Evolutionary conservation across 2,113 vertebrate species (phyloP).

Genomic region (Callipepla squamata): DNA sequence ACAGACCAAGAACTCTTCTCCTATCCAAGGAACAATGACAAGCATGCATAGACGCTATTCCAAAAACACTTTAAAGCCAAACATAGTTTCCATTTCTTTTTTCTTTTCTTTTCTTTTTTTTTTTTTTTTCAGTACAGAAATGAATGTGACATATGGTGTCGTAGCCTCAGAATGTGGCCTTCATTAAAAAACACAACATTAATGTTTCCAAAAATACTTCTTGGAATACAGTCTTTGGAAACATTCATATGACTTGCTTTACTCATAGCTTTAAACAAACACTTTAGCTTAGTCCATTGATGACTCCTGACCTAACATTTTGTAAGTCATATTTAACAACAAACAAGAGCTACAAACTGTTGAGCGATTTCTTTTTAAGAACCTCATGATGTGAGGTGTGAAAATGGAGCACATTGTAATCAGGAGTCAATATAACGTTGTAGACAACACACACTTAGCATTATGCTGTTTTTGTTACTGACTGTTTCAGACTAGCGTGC

Average conservation of each 20-base stretch:
- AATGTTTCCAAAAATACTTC: constrained; percentile 72
- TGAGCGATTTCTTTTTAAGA: not conserved
- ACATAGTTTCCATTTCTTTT: constrained; percentile 76
- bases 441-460: constrained; percentile 16
- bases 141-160: constrained; percentile 61
- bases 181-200: constrained; percentile 77
- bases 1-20: constrained; percentile 41
- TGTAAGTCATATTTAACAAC: constrained; percentile 38
- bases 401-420: not conserved
- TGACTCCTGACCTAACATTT: constrained; percentile 11
- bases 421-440: not conserved
- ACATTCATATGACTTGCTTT: constrained; percentile 46
- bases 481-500: not conserved
- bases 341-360: constrained; percentile 27
- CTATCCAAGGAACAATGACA: constrained; percentile 68
- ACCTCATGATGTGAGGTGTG: not conserved
- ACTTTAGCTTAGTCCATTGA: not conserved
- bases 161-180: constrained; percentile 75
- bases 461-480: constrained; percentile 20
- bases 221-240: constrained; percentile 60
- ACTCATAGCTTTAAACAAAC: constrained; percentile 13
- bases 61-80: constrained; percentile 77
- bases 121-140: constrained; percentile 44
- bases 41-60: constrained; percentile 59
- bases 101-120: not conserved